phyloP scores from a whole-genome alignment of 2,888 invertebrate species.

The Bimastos eiseni region DNA sequence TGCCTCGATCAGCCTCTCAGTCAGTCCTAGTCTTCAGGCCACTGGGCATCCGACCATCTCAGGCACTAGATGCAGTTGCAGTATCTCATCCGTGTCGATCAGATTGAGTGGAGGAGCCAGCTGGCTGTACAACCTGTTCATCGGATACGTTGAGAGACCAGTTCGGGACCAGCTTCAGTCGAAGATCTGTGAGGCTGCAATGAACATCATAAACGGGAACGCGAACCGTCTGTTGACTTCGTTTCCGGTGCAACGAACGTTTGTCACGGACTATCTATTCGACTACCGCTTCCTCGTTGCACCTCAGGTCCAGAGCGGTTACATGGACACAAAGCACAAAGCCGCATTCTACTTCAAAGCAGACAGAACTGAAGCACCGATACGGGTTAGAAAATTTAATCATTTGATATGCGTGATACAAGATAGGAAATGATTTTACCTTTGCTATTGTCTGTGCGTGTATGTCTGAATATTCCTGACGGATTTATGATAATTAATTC shows the following conservation, averaged over 20 bases:
- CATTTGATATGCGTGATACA: too few species aligned
- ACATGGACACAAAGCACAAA: not conserved
- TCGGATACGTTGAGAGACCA: not conserved
- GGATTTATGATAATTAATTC: too few species aligned
- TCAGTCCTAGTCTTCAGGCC: not conserved
- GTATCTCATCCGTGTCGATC: not conserved
- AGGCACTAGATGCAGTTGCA: not conserved
- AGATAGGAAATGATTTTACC: too few species aligned
- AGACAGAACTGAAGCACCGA: not conserved
- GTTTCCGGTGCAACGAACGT: too few species aligned
- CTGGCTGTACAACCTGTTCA: constrained; percentile 26
- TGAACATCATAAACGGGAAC: too few species aligned
- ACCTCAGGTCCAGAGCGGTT: not conserved
- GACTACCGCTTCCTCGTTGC: not conserved
- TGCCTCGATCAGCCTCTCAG: not conserved
- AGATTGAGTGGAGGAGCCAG: not conserved
- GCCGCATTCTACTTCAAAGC: not conserved
- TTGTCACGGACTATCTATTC: too few species aligned
- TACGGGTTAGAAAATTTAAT: not conserved
- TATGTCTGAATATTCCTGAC: too few species aligned
- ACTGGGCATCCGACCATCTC: constrained; percentile 8
- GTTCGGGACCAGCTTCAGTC: not conserved
- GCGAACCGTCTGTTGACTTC: too few species aligned
- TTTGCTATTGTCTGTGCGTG: too few species aligned
- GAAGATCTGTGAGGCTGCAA: not conserved